Conservation (phyloP, 2,113 vertebrate genomes). For the Myotis davidii region DNA sequence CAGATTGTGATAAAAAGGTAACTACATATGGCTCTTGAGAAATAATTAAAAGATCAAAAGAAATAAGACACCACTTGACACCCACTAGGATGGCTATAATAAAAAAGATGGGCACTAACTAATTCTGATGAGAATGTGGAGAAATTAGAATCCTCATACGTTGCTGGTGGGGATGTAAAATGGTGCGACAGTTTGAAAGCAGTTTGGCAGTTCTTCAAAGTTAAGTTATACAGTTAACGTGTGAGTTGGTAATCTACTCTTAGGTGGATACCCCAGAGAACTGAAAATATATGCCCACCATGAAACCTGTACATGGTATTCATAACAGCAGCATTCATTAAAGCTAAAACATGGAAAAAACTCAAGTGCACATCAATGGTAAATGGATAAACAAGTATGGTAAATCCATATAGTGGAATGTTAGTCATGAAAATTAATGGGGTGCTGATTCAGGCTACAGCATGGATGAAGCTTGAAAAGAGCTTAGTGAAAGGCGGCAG, state of each 20-base stretch:
- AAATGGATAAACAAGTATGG: neutral
- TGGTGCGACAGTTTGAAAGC: neutral
- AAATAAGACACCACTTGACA: neutral
- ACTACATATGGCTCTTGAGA: neutral
- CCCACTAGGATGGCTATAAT: neutral
- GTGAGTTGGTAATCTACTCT: neutral
- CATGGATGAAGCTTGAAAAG: neutral
- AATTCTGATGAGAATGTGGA: neutral
- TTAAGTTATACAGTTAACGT: neutral
- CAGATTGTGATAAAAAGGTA: neutral
- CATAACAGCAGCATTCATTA: neutral
- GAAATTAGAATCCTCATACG: neutral
- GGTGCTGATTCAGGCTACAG: neutral
- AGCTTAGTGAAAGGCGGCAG: neutral
- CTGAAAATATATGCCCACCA: neutral
- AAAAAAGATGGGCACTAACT: neutral
- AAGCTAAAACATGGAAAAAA: neutral
- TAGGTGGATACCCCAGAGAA: neutral
- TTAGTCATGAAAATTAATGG: neutral
- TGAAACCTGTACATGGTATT: neutral
- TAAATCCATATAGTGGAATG: neutral
- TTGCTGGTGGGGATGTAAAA: neutral
- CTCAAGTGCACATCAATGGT: neutral
- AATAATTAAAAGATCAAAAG: neutral
- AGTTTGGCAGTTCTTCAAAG: neutral